phyloP scores from a whole-genome alignment of 2,797 vertebrate genomes.

The Galago senegalensis region DNA sequence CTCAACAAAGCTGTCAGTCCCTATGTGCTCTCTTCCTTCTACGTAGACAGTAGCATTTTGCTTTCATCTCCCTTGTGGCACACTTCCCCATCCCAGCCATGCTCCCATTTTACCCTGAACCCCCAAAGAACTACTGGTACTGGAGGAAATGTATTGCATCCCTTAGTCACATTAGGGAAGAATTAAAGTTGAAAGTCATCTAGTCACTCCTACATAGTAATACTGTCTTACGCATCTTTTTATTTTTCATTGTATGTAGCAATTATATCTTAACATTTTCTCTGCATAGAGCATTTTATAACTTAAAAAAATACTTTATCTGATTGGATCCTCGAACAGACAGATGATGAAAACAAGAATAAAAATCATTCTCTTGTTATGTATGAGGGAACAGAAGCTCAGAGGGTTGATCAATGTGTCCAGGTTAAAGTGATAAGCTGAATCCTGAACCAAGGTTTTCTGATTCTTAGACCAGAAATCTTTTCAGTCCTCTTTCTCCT shows the following conservation, averaged over 20 bases:
- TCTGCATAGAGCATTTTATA: background rate
- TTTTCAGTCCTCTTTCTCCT: background rate
- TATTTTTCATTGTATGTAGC: constrained; percentile 3
- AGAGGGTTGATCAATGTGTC: background rate
- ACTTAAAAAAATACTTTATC: background rate
- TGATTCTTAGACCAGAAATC: background rate
- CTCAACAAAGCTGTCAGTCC: background rate
- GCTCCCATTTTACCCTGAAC: background rate
- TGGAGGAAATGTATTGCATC: background rate
- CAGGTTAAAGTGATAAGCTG: background rate
- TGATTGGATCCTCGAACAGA: constrained; percentile 24
- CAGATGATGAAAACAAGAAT: constrained; percentile 1
- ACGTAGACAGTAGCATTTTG: background rate
- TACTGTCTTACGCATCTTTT: constrained; percentile 4
- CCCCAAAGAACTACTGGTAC: background rate
- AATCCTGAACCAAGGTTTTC: background rate
- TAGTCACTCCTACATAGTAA: background rate
- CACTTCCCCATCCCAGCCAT: background rate
- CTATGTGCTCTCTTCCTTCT: background rate
- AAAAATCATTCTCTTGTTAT: background rate
- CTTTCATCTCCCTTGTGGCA: background rate
- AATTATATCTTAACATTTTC: constrained; percentile 12
- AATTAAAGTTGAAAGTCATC: constrained; percentile 31
- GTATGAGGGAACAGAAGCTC: background rate
- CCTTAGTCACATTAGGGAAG: background rate